phyloP scores from a whole-genome alignment of 2,113 vertebrate genomes.

The Rhynchomys soricoides region DNA sequence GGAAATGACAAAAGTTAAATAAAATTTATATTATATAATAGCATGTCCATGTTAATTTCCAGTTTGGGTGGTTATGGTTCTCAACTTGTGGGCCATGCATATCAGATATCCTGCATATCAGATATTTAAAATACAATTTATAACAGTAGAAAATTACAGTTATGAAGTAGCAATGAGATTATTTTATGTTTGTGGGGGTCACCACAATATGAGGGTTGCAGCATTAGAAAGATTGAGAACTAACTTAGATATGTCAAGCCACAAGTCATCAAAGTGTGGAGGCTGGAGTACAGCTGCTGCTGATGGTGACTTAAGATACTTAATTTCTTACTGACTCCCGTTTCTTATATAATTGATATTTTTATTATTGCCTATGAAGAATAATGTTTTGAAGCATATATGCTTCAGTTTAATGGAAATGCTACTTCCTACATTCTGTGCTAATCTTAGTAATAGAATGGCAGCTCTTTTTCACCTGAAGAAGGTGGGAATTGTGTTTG shows the following conservation, averaged over 20 bases:
- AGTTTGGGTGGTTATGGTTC: not conserved
- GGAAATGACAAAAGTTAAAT: not conserved
- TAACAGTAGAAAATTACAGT: not conserved
- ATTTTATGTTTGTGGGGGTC: not conserved
- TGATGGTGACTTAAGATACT: not conserved
- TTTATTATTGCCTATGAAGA: not conserved
- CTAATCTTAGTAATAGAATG: not conserved
- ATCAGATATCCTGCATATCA: not conserved
- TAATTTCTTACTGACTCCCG: not conserved
- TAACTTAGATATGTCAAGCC: not conserved
- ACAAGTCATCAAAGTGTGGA: not conserved
- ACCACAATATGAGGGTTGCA: not conserved
- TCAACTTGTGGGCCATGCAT: not conserved
- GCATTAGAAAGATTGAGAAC: not conserved
- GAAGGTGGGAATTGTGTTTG: not conserved
- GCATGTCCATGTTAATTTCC: not conserved
- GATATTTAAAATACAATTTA: not conserved
- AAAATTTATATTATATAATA: not conserved
- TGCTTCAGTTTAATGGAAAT: not conserved
- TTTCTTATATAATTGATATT: not conserved
- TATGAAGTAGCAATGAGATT: not conserved
- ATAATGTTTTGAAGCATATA: not conserved
- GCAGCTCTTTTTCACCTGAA: not conserved
- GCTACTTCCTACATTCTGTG: not conserved
- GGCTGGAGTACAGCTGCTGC: not conserved